These are phyloP conservation scores for Salvator merianae DNA, from an alignment of 2,113 vertebrate species.

Conservation along the genomic window DNA sequence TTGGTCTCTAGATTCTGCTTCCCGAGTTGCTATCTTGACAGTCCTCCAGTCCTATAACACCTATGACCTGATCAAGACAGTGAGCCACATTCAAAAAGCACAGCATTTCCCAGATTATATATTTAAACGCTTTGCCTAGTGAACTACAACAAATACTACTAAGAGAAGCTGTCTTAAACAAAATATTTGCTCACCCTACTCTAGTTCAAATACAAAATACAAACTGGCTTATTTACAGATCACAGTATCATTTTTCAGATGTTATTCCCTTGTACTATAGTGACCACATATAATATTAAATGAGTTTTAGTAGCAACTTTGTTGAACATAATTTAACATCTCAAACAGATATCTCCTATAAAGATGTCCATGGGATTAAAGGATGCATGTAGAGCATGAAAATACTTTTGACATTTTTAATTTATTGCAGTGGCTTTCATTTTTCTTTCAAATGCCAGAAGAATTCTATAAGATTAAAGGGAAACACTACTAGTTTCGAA, in stretches of 20 bases:
- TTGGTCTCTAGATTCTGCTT: no score
- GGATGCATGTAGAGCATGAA: slow-evolving; percentile 46
- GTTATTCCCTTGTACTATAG: not conserved
- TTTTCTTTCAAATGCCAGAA: slow-evolving; percentile 46
- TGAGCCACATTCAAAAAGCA: no score
- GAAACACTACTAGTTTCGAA: slow-evolving; percentile 60
- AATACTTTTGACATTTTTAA: slow-evolving; percentile 53
- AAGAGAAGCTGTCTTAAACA: not conserved
- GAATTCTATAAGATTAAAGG: slow-evolving; percentile 48
- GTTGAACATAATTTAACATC: slow-evolving; percentile 40
- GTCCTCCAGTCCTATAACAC: no score
- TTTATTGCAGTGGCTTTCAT: slow-evolving; percentile 45
- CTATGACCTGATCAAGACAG: no score
- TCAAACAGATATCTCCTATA: slow-evolving; percentile 35
- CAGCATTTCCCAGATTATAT: no score
- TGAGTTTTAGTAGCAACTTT: slow-evolving; percentile 39
- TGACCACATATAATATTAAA: not conserved
- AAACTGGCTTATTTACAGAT: slow-evolving; percentile 32
- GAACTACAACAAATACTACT: not conserved
- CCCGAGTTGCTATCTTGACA: no score
- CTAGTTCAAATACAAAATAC: slow-evolving; percentile 1
- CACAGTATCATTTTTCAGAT: slow-evolving; percentile 32
- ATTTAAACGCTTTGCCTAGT: no score
- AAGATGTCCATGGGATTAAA: slow-evolving; percentile 40
- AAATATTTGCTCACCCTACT: not conserved